These are phyloP conservation scores for Brachyopa scutellaris DNA, from an alignment of 2,888 invertebrate genomes.

Conservation along the genomic window DNA sequence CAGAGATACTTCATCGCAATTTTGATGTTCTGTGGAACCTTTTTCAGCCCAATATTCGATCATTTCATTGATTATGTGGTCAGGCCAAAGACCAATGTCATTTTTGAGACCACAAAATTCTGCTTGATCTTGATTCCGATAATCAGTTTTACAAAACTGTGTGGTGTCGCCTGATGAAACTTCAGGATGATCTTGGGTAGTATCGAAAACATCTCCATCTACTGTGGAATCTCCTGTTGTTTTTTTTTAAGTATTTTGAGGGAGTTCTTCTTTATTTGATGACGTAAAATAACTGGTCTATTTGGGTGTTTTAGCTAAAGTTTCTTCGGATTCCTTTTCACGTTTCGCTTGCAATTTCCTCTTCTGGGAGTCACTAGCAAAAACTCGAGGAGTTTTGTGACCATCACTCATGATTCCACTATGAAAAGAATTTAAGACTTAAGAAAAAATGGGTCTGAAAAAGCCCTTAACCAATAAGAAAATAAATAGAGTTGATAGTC, in stretches of 20 bases:
- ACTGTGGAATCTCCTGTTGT: constrained; percentile 1
- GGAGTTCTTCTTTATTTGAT: constrained; percentile 12
- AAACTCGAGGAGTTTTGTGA: constrained; percentile 21
- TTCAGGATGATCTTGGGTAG: constrained; percentile 2
- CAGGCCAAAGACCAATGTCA: constrained; percentile 10
- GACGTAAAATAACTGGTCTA: constrained; percentile 8
- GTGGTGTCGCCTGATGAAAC: neutral
- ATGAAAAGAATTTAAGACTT: constrained; percentile 1
- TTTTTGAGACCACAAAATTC: constrained; percentile 15
- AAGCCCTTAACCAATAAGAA: too few relatives aligned
- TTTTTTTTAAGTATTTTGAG: constrained; percentile 5
- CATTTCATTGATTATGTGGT: neutral
- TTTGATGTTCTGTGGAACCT: neutral
- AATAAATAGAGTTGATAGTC: too few relatives aligned
- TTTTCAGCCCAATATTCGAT: too few relatives aligned
- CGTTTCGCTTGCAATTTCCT: constrained; percentile 23
- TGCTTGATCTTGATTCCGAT: constrained; percentile 6
- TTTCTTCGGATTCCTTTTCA: constrained; percentile 20
- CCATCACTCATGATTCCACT: constrained; percentile 2
- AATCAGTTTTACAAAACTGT: constrained; percentile 18
- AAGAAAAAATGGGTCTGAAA: too few relatives aligned
- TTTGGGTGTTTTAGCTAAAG: constrained; percentile 20
- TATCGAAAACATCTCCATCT: constrained; percentile 23
- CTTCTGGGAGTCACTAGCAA: constrained; percentile 15
- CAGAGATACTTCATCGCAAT: constrained; percentile 2